These are phyloP conservation scores for Alectoris magna DNA, from an alignment of 2,797 vertebrate genomes.

Conservation along the genomic window DNA sequence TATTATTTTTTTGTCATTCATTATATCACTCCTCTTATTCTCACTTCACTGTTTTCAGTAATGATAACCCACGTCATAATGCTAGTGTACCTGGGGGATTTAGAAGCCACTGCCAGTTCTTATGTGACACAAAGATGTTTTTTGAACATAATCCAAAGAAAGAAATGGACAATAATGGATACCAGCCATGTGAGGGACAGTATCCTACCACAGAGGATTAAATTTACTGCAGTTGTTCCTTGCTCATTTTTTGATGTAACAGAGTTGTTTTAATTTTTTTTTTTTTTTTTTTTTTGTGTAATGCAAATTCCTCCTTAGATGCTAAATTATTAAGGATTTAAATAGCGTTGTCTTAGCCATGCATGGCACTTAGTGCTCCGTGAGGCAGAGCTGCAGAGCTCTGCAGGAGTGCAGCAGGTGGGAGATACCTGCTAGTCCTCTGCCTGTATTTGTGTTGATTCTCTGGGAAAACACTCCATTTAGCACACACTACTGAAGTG, in stretches of 20 bases:
- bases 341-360: background rate
- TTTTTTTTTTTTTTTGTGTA: background rate
- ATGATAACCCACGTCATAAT: background rate
- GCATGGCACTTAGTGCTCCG: rapidly evolving
- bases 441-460: background rate
- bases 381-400: background rate
- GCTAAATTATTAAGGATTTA: background rate
- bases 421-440: background rate
- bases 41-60: background rate
- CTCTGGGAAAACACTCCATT: background rate
- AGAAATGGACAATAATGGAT: slow-evolving; percentile 11
- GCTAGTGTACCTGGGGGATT: background rate
- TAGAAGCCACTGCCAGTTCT: background rate
- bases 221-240: background rate
- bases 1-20: background rate
- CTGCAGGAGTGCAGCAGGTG: too few relatives aligned
- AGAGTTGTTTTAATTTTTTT: background rate
- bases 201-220: background rate
- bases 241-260: background rate
- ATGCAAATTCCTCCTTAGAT: background rate
- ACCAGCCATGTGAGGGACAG: background rate
- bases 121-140: background rate
- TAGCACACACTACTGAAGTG: background rate
- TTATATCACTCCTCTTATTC: background rate
- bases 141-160: background rate